Conservation (phyloP, 2,888 invertebrate genomes). For the Leptopilina syphax region DNA sequence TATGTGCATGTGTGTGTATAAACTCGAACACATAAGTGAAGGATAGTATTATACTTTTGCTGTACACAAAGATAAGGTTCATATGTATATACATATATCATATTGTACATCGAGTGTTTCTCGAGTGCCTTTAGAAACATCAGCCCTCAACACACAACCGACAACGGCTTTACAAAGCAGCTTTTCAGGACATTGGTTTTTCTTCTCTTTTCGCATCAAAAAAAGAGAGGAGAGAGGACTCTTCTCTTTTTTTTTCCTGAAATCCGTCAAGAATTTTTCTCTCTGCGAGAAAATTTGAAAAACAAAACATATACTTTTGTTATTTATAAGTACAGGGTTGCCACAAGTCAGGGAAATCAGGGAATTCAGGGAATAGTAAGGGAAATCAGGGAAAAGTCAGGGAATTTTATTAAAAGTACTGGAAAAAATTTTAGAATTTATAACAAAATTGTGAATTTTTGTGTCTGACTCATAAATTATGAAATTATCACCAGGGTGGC, state of each 20-base stretch:
- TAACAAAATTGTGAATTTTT: too few species aligned
- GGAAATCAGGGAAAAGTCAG: too few species aligned
- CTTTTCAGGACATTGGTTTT: constrained; percentile 65
- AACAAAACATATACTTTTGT: too few species aligned
- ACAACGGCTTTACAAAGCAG: constrained; percentile 58
- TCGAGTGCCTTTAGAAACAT: constrained; percentile 68
- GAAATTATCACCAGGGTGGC: too few species aligned
- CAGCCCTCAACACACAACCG: constrained; percentile 52
- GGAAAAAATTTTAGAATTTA: too few species aligned
- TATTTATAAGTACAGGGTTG: too few species aligned
- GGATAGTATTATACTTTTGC: constrained; percentile 2
- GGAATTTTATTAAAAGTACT: too few species aligned
- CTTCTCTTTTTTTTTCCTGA: constrained; percentile 4
- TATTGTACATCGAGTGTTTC: constrained; percentile 59
- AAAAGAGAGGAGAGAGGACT: constrained; percentile 24
- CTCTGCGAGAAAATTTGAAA: background rate
- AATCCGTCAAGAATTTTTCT: background rate
- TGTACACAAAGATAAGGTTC: background rate
- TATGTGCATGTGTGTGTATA: background rate
- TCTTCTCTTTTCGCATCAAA: constrained; percentile 54
- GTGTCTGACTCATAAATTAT: too few species aligned
- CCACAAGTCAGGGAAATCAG: too few species aligned
- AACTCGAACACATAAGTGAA: background rate
- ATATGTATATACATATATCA: constrained; percentile 30
- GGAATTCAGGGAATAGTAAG: too few species aligned